phyloP scores from a whole-genome alignment of 2,113 vertebrate species.

The Strix aluco region DNA sequence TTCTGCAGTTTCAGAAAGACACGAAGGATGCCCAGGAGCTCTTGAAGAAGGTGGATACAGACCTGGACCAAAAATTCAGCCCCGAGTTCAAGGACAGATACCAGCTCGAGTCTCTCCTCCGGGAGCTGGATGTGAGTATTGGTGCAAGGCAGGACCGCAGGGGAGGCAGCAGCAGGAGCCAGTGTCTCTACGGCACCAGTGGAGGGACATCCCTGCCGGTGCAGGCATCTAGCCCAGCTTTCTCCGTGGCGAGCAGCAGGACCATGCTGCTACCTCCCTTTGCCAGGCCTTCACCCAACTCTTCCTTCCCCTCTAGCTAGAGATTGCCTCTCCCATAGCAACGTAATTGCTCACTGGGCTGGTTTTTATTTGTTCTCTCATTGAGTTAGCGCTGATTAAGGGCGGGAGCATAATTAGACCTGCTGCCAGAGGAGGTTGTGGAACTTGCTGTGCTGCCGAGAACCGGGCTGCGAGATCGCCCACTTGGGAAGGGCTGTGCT shows the following conservation, averaged over 20 bases:
- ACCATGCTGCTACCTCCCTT: neutral
- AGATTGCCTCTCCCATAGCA: constrained; percentile 36
- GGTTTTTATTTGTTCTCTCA: constrained; percentile 48
- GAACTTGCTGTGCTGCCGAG: neutral
- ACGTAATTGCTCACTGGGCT: constrained; percentile 32
- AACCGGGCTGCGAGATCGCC: neutral
- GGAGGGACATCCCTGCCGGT: accelerated
- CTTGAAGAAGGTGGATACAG: constrained; percentile 86
- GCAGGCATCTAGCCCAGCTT: neutral
- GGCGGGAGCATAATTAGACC: constrained; percentile 33
- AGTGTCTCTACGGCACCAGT: accelerated
- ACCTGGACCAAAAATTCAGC: constrained; percentile 91
- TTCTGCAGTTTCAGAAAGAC: constrained; percentile 87
- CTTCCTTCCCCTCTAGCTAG: constrained; percentile 50
- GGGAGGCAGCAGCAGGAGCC: neutral
- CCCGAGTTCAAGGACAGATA: constrained; percentile 94
- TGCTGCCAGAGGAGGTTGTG: neutral
- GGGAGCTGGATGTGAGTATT: constrained; percentile 87
- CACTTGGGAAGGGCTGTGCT: neutral
- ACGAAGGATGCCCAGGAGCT: constrained; percentile 89
- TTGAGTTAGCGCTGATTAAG: neutral
- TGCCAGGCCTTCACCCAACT: neutral
- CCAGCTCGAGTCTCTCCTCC: constrained; percentile 87
- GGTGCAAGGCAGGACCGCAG: neutral
- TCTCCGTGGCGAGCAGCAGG: neutral